A percentile compares a stretch with the other conserved stretches of the same genome.
Evolutionary conservation across 2,113 vertebrate genomes (phyloP).

Genomic region (Oryzias woworae): DNA sequence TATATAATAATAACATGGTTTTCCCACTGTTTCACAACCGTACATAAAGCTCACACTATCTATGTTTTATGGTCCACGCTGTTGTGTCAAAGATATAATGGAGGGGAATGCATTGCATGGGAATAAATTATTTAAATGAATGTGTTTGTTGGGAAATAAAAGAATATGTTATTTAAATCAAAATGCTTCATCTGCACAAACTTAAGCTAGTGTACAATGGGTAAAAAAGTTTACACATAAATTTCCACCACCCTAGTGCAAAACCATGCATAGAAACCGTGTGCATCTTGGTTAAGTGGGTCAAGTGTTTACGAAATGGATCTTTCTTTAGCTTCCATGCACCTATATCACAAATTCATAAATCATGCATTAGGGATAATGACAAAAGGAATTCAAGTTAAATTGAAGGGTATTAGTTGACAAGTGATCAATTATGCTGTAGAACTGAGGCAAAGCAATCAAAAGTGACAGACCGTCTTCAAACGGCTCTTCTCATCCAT

Average conservation of each 20-base stretch:
- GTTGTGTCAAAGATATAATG: conserved; percentile 76
- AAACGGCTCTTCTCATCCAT: conserved; percentile 74
- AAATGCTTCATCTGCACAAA: conserved; percentile 71
- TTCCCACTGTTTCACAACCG: conserved; percentile 81
- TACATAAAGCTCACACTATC: conserved; percentile 76
- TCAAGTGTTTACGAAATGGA: conserved; percentile 16
- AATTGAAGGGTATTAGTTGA: conserved; percentile 61
- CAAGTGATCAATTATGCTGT: conserved; percentile 72
- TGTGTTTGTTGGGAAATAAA: conserved; percentile 70
- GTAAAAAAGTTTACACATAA: conserved; percentile 10
- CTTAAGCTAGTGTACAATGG: conserved; percentile 48
- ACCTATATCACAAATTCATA: conserved; percentile 36
- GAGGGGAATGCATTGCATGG: conserved; percentile 58
- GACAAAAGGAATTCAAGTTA: conserved; percentile 44
- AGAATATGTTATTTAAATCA: conserved; percentile 62
- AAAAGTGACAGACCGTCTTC: conserved; percentile 75
- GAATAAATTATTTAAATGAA: conserved; percentile 80
- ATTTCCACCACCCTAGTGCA: not conserved
- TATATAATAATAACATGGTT: conserved; percentile 91
- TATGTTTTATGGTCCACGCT: conserved; percentile 72
- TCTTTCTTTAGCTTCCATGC: conserved; percentile 15
- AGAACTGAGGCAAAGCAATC: conserved; percentile 71
- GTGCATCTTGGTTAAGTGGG: conserved; percentile 8
- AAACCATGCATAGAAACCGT: conserved; percentile 5
- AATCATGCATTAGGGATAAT: conserved; percentile 54